These are phyloP conservation scores for Drosophila acutilabella DNA, from an alignment of 2,888 invertebrate species.

Conservation along the genomic window DNA sequence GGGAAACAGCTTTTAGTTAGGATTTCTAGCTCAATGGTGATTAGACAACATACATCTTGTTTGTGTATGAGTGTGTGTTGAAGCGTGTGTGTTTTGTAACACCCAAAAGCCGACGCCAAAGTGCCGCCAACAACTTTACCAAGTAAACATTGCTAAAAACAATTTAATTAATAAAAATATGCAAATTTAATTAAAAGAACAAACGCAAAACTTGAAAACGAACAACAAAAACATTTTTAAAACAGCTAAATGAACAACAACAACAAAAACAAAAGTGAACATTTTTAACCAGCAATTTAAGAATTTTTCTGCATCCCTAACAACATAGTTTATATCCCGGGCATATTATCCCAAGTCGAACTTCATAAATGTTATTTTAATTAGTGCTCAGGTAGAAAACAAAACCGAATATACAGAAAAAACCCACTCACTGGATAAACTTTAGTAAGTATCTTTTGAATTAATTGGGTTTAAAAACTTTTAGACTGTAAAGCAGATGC, in stretches of 20 bases:
- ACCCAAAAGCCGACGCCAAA: slow-evolving; percentile 26
- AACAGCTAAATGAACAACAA: slow-evolving; percentile 1
- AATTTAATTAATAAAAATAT: slow-evolving; percentile 80
- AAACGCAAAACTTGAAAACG: slow-evolving; percentile 32
- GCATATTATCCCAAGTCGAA: slow-evolving; percentile 14
- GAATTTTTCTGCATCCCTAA: slow-evolving; percentile 7
- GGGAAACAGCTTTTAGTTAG: slow-evolving; percentile 15
- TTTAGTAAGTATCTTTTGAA: slow-evolving; percentile 26
- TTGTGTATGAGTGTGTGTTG: slow-evolving; percentile 25
- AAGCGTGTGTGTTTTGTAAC: slow-evolving; percentile 22
- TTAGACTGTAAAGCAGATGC: slow-evolving; percentile 38
- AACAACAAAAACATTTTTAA: not conserved
- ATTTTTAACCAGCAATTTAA: slow-evolving; percentile 18
- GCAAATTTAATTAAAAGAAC: slow-evolving; percentile 75
- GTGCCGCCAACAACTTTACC: slow-evolving; percentile 26
- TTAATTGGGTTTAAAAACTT: slow-evolving; percentile 66
- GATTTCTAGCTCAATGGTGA: slow-evolving; percentile 39
- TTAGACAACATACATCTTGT: slow-evolving; percentile 31
- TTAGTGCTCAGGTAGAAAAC: slow-evolving; percentile 50
- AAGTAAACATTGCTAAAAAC: slow-evolving; percentile 64
- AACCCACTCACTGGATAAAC: slow-evolving; percentile 9
- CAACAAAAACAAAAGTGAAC: slow-evolving; percentile 3
- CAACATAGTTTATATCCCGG: slow-evolving; percentile 27
- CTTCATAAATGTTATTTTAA: slow-evolving; percentile 64
- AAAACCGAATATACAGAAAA: too few relatives aligned